Evolutionary conservation across 2,113 vertebrate species (phyloP), one percentile per base, ranked within the genome.

Genomic region (Trogon melanurus): DNA sequence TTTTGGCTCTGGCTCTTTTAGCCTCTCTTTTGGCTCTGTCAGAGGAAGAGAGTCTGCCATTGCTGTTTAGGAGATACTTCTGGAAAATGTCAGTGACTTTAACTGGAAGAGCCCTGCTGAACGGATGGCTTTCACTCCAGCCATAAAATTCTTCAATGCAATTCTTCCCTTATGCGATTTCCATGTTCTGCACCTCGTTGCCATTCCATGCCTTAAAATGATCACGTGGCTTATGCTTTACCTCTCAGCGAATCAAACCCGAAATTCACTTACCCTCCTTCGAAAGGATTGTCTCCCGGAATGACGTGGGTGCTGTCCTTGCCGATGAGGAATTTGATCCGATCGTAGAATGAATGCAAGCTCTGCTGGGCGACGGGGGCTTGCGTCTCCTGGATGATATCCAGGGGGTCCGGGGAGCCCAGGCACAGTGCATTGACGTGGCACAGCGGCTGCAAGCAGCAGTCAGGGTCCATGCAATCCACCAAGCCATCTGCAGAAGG

Each of bases 391-490:
- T 99, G 99, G 97, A 99, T 99, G 97, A 99, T 99, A 94, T 99
- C 99, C 97, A 99, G 97, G 9, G 99, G 99, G 91, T 99, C 99
- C 0, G 99, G 99, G 16, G 99, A 99, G 58, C 99, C 99, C 97
- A 99, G 97, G 96, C 99, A 99, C 85, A 99, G 98, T 0, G 98
- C 91, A 11, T 98, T 99, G 95, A 98, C 54, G n/a, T 99, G 99
- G 96, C 99, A 99, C 54, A 98, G 97, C 0, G 98, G 97, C 97
- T 99, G 99, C 62, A 99, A 97, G 97, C 99, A 99, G 98, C 99
- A 99, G 97, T 99, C 99, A 10, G 99, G 99, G 97, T 99, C 99
- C 99, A 99, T 99, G 98, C 99, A 99, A 97, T 99, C 99, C 89
- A 98, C 98, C 95, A 99, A 96, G 71, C 99, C 99, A 95, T 99